Percentiles rank a stretch among this genome's conserved stretches.
Conservation (phyloP, 1,140 invertebrate genomes). For the Euglossa dilemma region DNA sequence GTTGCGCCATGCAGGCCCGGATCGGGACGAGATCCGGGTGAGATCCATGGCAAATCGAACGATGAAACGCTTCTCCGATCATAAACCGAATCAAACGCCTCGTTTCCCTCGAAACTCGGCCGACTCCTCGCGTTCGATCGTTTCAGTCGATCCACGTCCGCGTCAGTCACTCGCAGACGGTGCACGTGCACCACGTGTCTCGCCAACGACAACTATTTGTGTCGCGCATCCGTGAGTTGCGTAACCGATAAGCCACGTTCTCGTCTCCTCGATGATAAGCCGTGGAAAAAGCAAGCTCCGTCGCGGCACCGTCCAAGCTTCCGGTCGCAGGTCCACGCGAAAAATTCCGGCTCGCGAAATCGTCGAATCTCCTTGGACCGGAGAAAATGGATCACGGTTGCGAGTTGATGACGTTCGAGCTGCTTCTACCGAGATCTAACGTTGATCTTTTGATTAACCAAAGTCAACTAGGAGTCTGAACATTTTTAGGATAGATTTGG, state of each 20-base stretch:
- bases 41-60: too few species aligned
- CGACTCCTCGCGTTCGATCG: constrained; percentile 23
- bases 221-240: constrained; percentile 11
- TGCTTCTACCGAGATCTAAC: too few species aligned
- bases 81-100: background rate
- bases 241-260: constrained; percentile 34
- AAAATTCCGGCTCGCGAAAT: background rate
- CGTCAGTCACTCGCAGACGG: constrained; percentile 42
- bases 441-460: too few species aligned
- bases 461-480: too few species aligned
- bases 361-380: background rate
- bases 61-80: background rate
- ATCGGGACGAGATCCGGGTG: too few species aligned
- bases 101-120: background rate
- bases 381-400: too few species aligned
- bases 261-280: background rate
- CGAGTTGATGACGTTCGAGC: too few species aligned
- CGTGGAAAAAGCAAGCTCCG: background rate
- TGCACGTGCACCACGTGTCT: constrained; percentile 35
- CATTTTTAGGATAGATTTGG: too few species aligned
- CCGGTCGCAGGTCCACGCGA: too few species aligned
- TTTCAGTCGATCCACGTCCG: constrained; percentile 48
- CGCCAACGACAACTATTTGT: constrained; percentile 45
- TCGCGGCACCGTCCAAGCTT: background rate
- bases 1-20: too few species aligned